Evolutionary conservation across 2,888 invertebrate genomes (phyloP), one percentile per base, ranked within the genome.

Genomic region (Terebella lapidaria): DNA sequence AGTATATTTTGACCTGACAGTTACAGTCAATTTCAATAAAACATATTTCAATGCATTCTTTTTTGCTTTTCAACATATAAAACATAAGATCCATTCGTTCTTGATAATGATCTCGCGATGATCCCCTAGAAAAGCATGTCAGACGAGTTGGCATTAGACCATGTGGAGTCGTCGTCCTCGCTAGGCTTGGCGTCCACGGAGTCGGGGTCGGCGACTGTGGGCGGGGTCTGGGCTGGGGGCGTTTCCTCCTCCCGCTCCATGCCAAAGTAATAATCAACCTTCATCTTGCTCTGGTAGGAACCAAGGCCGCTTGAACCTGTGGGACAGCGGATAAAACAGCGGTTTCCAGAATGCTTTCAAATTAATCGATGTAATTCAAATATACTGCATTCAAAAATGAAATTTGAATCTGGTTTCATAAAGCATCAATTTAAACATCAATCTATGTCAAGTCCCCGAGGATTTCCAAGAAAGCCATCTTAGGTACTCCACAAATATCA

Each of bases 81-180:
- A n/a, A n/a, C n/a, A n/a, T n/a, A n/a, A n/a, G n/a, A n/a, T n/a
- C n/a, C n/a, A n/a, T n/a, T n/a, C n/a, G n/a, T n/a, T n/a, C n/a
- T n/a, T n/a, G n/a, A n/a, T n/a, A n/a, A n/a, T n/a, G n/a, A n/a
- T n/a, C n/a, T n/a, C n/a, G n/a, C n/a, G n/a, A n/a, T n/a, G n/a
- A n/a, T n/a, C n/a, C n/a, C n/a, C 42, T 35, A 49, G 49, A 49
- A 49, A 15, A 49, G 22, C 49, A 49, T 49, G 22, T 49, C 49
- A 5, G 49, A 49, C 15, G 49, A n/a, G 5, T 15, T 49, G 15
- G 49, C 49, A 24, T 49, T 24, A 5, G 49, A 49, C 49, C 49
- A 49, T 22, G 49, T 49, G 49, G 22, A 10, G 18, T 49, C 49
- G 5, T 49, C 49, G 5, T 49, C 5, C 5, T 5, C 10, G 49